phyloP scores from a whole-genome alignment of 2,888 invertebrate species.

The Arenicola marina region DNA sequence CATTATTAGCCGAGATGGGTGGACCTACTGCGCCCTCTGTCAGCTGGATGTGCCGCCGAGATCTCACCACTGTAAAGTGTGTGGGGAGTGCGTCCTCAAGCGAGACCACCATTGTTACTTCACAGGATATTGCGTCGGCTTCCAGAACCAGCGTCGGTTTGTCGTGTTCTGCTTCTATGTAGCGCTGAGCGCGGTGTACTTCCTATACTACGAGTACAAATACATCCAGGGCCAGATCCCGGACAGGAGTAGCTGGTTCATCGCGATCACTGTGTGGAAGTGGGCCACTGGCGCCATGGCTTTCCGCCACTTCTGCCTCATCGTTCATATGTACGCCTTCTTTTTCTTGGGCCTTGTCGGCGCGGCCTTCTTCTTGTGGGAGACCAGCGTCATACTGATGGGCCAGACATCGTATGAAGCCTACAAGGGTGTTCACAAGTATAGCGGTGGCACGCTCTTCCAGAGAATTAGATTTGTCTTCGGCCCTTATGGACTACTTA shows the following conservation, averaged over 20 bases:
- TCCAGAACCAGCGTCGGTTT: slow-evolving; percentile 47
- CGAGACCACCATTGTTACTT: slow-evolving; percentile 1
- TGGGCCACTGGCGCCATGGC: slow-evolving; percentile 39
- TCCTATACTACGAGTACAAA: slow-evolving; percentile 39
- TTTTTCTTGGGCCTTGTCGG: slow-evolving; percentile 20
- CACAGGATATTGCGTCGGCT: not conserved
- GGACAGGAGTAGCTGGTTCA: slow-evolving; percentile 19
- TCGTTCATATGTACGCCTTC: slow-evolving; percentile 8
- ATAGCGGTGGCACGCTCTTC: slow-evolving; percentile 23
- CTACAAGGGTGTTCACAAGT: slow-evolving; percentile 40
- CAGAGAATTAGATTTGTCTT: slow-evolving; percentile 45
- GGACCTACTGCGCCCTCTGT: not conserved
- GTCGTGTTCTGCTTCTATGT: slow-evolving; percentile 55
- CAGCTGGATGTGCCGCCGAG: not conserved
- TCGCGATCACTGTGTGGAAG: slow-evolving; percentile 41
- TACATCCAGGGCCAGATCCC: slow-evolving; percentile 33
- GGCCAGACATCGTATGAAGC: slow-evolving; percentile 50
- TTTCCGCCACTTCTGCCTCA: not conserved
- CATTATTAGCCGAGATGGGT: not conserved
- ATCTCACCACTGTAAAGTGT: slow-evolving; percentile 2
- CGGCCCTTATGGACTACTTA: slow-evolving; percentile 46
- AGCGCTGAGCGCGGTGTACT: slow-evolving; percentile 31
- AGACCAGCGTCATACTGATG: slow-evolving; percentile 36
- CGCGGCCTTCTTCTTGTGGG: slow-evolving; percentile 41
- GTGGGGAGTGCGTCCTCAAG: not conserved